Conservation (phyloP, 2,888 invertebrate genomes). For the Pocota personata region DNA sequence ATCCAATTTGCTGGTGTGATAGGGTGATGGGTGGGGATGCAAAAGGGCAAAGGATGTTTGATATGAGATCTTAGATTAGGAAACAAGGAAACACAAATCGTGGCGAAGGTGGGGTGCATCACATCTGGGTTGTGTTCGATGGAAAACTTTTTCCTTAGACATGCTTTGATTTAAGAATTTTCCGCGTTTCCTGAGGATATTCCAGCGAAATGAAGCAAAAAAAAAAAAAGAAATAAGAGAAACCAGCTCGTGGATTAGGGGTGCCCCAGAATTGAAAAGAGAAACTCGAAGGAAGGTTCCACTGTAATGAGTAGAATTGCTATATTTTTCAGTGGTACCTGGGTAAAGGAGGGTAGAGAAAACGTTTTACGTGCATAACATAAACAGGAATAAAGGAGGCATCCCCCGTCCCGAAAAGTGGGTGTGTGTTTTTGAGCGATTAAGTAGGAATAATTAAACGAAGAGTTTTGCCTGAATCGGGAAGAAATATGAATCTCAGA, state of each 20-base stretch:
- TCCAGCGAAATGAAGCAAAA: not conserved
- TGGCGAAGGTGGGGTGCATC: not conserved
- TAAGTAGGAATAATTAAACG: constrained; percentile 16
- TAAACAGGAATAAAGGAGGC: not conserved
- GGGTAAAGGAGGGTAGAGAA: not conserved
- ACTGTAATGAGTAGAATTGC: not conserved
- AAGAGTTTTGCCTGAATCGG: not conserved
- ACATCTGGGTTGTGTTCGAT: constrained; percentile 7
- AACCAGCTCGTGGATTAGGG: not conserved
- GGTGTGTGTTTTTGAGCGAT: not conserved
- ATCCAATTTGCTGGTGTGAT: constrained; percentile 24
- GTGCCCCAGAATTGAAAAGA: not conserved
- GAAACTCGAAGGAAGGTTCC: not conserved
- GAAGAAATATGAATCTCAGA: not conserved
- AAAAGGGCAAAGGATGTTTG: not conserved
- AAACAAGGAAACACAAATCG: constrained; percentile 11
- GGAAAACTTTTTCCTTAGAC: constrained; percentile 4
- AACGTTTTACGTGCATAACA: not conserved
- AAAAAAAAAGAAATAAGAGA: not conserved
- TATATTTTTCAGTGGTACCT: not conserved
- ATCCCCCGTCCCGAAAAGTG: not conserved
- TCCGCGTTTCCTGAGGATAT: not conserved
- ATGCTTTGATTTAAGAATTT: constrained; percentile 19
- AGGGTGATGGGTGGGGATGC: not conserved
- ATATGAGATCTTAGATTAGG: not conserved